Base-by-base conservation (phyloP, 2,888 invertebrate species). In the Leucophenga montana region DNA sequence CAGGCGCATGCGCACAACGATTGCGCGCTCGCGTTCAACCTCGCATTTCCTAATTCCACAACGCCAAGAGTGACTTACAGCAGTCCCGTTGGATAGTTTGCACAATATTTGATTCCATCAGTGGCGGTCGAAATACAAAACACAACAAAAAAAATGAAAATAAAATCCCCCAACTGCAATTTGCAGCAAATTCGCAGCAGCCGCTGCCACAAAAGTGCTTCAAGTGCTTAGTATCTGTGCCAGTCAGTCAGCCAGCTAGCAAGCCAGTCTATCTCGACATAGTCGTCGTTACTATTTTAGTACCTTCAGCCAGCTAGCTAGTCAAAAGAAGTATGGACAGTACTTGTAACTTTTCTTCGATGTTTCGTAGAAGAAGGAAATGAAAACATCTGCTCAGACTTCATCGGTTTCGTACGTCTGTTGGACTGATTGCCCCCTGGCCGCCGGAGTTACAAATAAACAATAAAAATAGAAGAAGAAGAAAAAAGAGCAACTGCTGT, bases 21-120 rank as follows among this genome's bases (percentile, higher is more conserved):
- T 66, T 66, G 33, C 53, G 20, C 31, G 9, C 46, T 59, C 57
- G 59, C 33, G 33, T 8, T 39, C 27, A 27, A 27, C 27, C 27
- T 39, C 39, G 39, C 39, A 18, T 39, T 56, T 54, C 54, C 56
- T 56, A 56, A 56, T 54, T 54, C 46, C 66, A 31, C 50, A 31
- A 16, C 65, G 67, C 68, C 67, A 56, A 69, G 67, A 64, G 67
- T 65, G 46, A 57, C 68, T 65, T 68, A 67, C 56, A 69, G 69
- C 72, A 75, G 71, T 74, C 75, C 79, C 83, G 76, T 81, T 78
- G 81, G 81, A 83, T 73, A 82, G 81, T 82, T 82, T 82, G 81
- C 81, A 82, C 81, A 82, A 82, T 83, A 83, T 82, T 82, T 80
- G 81, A 82, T 82, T 82, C 81, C 81, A 83, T 82, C 81, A 83